Percentiles rank a stretch among this genome's conserved stretches.
These are phyloP conservation scores for Dendrolimus kikuchii DNA, from an alignment of 1,140 invertebrate species.

Conservation along the genomic window DNA sequence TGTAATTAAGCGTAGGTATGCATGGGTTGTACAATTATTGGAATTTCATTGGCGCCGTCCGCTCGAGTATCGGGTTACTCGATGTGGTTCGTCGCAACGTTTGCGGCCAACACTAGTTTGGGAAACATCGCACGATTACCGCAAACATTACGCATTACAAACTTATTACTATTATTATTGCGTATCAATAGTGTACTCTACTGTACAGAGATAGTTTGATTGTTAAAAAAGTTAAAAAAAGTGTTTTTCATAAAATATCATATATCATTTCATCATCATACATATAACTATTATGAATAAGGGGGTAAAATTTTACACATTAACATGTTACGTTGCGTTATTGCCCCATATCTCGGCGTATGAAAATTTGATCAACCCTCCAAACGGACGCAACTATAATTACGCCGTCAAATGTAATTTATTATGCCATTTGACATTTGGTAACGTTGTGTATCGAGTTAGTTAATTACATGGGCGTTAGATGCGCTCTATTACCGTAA, in stretches of 20 bases:
- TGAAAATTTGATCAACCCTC: slow-evolving; percentile 7
- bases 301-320: no score
- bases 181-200: background rate
- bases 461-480: background rate
- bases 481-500: background rate
- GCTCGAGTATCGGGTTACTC: slow-evolving; percentile 13
- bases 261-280: no score
- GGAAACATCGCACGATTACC: slow-evolving; percentile 19
- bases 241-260: background rate
- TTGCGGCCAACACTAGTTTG: slow-evolving; percentile 34
- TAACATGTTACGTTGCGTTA: background rate
- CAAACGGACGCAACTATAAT: slow-evolving; percentile 9
- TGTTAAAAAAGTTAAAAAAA: no score
- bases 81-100: slow-evolving; percentile 25
- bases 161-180: slow-evolving; percentile 20
- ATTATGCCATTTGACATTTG: slow-evolving; percentile 9
- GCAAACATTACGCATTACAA: slow-evolving; percentile 25
- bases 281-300: no score
- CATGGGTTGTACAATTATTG: slow-evolving; percentile 23
- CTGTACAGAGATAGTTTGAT: no score
- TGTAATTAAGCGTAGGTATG: background rate
- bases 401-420: slow-evolving; percentile 9
- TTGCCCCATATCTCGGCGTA: background rate
- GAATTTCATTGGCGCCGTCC: slow-evolving; percentile 20
- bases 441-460: no score